Evolutionary conservation across 2,888 invertebrate genomes (phyloP), one percentile per base, ranked within the genome.

Genomic region (Sabatieria punctata): DNA sequence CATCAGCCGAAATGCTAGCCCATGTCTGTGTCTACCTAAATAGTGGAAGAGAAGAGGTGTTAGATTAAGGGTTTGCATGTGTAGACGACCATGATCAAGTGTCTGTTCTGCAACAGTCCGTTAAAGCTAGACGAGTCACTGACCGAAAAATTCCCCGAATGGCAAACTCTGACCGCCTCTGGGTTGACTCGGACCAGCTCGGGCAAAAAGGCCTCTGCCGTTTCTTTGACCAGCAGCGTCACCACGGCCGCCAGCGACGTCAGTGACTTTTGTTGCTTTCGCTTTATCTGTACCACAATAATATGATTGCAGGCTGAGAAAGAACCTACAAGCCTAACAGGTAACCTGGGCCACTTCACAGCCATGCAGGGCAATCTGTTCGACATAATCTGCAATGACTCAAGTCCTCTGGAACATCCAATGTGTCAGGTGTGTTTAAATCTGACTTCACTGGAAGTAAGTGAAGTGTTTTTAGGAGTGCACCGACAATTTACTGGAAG

Each of bases 401-500:
- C 4, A 24, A 27, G 42, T 24, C 42, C 49, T 8, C 35, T 49
- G n/a, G 42, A 46, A 11, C 25, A 49, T 21, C 49, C 49, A 3
- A 35, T 49, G 41, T 49, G 49, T 26, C 38, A 36, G 27, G 42
- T 42, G n/a, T 3, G 19, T 26, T 35, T 21, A 22, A 19, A 4
- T 21, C 4, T 6, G 37, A 15, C 8, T 19, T 4, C 8, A 15
- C 18, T 4, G n/a, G 18, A 15, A 8, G 15, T 8, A n/a, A 18
- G 11, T 25, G 15, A 19, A 15, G 18, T 42, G 19, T 4, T 33
- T 26, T 42, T n/a, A 42, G n/a, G 58, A 59, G 33, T 61, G 61
- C 48, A 54, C 60, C 13, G 54, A 53, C 22, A 53, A 53, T 25
- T 49, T 59, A 30, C 36, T 54, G 24, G 45, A 49, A 1, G 58